Conservation (phyloP, 35 echinoderm and acorn worm species). For the Heliocidaris erythrogramma region DNA sequence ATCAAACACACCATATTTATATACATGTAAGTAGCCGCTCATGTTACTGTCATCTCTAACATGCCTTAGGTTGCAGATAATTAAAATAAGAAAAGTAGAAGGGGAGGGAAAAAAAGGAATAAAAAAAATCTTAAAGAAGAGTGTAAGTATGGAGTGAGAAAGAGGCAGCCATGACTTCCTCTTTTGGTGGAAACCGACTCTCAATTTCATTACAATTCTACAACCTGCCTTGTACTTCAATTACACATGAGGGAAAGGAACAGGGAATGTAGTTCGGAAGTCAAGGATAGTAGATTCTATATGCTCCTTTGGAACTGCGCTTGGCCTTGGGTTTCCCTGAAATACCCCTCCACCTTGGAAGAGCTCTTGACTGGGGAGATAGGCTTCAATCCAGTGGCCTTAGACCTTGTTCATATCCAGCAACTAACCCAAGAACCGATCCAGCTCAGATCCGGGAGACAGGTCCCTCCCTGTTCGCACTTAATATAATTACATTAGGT, state of each 20-base stretch:
- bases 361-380: too few relatives aligned
- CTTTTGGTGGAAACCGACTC: not conserved
- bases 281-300: not conserved
- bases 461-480: too few relatives aligned
- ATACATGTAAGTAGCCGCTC: too few relatives aligned
- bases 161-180: not conserved
- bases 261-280: not conserved
- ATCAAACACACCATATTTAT: too few relatives aligned
- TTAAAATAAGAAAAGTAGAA: not conserved
- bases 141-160: not conserved
- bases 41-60: too few relatives aligned
- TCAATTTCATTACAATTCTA: not conserved
- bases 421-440: too few relatives aligned
- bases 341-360: not conserved
- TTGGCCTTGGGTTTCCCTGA: not conserved
- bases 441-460: too few relatives aligned
- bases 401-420: too few relatives aligned
- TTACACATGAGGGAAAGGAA: not conserved
- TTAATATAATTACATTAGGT: too few relatives aligned
- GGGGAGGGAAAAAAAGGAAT: not conserved
- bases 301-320: not conserved
- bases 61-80: too few relatives aligned
- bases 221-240: not conserved
- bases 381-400: too few relatives aligned
- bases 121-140: not conserved